Base-by-base conservation (phyloP, 2,888 invertebrate species). In the Hemistola chrysoprasaria region DNA sequence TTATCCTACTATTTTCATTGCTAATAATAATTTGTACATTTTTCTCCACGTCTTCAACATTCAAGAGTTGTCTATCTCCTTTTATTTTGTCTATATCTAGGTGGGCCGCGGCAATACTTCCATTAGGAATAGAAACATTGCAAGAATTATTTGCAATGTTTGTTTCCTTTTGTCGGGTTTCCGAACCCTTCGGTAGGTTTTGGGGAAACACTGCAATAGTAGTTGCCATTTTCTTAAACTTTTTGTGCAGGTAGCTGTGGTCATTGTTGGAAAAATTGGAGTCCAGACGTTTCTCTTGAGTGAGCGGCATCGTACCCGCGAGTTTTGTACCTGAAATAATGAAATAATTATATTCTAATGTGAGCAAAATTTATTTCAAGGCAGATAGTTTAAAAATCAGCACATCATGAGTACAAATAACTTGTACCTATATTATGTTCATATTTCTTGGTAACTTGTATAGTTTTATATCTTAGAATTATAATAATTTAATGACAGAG, bases 201-300 rank as follows among this genome's bases (percentile, higher is more conserved):
- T 68, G 56, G 37, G 85, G 75, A 60, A 80, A 81, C 46, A 74
- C 72, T 51, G 86, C 67, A 61, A 85, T 85, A 50, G 89, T 82
- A 68, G 92, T 92, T 75, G 93, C 95, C 90, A 96, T 92, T 83
- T 96, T 96, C 87, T 97, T 97, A 85, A 97, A 97, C 82, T 97
- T 97, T 84, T 97, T 97, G 82, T 97, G 97, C 78, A 96, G 91
- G 90, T 97, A 97, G 79, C 93, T 95, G 70, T 91, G 91, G 70
- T 92, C 93, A 83, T 90, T 90, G 80, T 88, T 89, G 50, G 85
- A 72, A 65, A 89, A 82, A 57, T 79, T 85, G 53, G 73, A 76
- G 59, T 88, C 85, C 62, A 88, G 76, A 66, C 81, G 87, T 76
- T 86, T 89, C 65, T 89, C 88, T 66, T 86, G 86, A 49, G 88